Percentiles rank a stretch among this genome's conserved stretches.
These are phyloP conservation scores for Bubo bubo DNA, from an alignment of 2,113 vertebrate species.

Conservation along the genomic window DNA sequence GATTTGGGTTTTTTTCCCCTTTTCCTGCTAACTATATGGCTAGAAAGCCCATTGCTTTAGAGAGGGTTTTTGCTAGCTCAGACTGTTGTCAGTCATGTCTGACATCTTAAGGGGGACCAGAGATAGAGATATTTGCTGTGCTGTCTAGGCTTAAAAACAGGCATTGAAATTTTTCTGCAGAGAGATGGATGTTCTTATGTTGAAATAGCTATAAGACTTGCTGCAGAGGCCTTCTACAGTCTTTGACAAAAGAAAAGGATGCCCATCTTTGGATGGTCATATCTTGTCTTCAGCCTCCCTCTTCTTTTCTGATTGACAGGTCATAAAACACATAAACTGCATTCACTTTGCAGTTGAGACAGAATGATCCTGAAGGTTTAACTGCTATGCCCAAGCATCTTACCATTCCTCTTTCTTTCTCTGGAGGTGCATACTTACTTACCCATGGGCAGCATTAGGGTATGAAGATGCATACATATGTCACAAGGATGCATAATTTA, in stretches of 20 bases:
- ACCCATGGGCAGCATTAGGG: neutral
- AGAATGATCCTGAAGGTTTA: neutral
- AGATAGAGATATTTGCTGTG: neutral
- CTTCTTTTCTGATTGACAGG: neutral
- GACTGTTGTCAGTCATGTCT: neutral
- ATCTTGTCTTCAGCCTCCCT: neutral
- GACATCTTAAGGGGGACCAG: neutral
- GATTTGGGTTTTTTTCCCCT: neutral
- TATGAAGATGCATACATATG: neutral
- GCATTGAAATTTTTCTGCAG: neutral
- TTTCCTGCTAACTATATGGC: neutral
- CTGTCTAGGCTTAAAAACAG: neutral
- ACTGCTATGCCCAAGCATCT: neutral
- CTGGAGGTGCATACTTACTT: neutral
- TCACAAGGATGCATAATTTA: neutral
- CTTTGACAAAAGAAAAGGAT: neutral
- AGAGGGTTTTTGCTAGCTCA: neutral
- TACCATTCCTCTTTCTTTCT: neutral
- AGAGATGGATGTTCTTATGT: neutral
- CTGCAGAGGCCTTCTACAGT: neutral
- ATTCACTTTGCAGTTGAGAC: neutral
- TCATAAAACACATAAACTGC: neutral
- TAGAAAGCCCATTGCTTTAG: neutral
- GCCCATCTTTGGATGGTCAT: neutral
- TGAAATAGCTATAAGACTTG: neutral